Conservation (phyloP, 1,140 invertebrate genomes). For the Philotrypesis tridentata region DNA sequence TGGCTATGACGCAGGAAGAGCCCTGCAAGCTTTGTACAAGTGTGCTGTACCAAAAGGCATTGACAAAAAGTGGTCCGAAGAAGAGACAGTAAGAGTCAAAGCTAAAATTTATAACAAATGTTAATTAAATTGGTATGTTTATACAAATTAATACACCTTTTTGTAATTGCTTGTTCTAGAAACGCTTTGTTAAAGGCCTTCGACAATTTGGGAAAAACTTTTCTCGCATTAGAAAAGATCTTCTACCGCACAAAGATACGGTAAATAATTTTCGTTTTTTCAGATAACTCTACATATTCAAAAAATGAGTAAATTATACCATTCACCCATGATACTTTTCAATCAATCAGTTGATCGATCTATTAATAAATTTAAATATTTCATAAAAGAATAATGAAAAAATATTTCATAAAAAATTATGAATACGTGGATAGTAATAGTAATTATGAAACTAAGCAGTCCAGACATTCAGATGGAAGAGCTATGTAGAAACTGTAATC, state of each 20-base stretch:
- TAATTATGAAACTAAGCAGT: too few species aligned
- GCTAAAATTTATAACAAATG: not conserved
- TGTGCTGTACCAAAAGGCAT: conserved; percentile 97
- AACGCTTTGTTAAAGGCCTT: conserved; percentile 98
- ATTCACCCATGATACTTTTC: not conserved
- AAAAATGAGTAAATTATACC: not conserved
- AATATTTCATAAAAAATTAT: not conserved
- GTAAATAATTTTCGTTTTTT: conserved; percentile 71
- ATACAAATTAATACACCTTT: conserved; percentile 38
- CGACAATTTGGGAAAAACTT: conserved; percentile 99
- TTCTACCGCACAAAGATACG: conserved; percentile 96
- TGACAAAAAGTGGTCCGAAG: conserved; percentile 98
- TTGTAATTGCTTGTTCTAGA: conserved; percentile 72
- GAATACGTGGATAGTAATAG: not conserved
- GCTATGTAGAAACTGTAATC: not conserved
- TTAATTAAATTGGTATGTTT: conserved; percentile 6
- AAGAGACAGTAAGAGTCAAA: conserved; percentile 86
- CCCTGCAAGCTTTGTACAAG: conserved; percentile 96
- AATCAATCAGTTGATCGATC: too few species aligned
- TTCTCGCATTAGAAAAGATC: conserved; percentile 96
- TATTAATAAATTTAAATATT: too few species aligned
- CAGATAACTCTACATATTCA: not conserved
- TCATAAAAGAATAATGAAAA: too few species aligned
- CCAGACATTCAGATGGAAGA: too few species aligned
- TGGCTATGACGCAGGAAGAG: conserved; percentile 95